Conservation (phyloP, 2,113 vertebrate species). For the Canis aureus region DNA sequence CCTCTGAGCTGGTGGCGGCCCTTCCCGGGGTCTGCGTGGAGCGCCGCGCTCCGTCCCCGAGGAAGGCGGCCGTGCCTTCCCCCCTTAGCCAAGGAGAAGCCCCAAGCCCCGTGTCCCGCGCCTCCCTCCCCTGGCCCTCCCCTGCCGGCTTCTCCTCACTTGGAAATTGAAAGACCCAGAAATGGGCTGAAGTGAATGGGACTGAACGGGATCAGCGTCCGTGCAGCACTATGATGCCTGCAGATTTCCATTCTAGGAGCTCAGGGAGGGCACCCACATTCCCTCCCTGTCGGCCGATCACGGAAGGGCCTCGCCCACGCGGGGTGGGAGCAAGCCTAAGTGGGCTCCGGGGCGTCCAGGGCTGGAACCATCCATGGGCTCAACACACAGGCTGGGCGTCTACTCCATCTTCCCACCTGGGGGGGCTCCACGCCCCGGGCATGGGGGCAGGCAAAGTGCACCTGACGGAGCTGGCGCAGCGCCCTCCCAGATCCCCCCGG, state of each 20-base stretch:
- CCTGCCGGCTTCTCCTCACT: neutral
- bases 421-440: neutral
- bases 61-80: fast-evolving
- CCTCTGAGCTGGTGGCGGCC: neutral
- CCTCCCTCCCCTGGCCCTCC: fast-evolving
- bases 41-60: neutral
- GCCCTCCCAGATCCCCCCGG: fast-evolving
- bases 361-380: neutral
- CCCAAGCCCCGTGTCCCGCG: fast-evolving
- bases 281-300: fast-evolving
- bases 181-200: neutral
- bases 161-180: neutral
- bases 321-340: neutral
- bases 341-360: too few species aligned
- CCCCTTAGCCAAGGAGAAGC: neutral
- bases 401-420: too few species aligned
- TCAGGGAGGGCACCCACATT: neutral
- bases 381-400: neutral
- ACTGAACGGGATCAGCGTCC: fast-evolving
- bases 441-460: fast-evolving
- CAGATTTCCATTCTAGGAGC: neutral
- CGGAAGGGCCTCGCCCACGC: too few species aligned
- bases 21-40: neutral
- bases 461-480: fast-evolving
- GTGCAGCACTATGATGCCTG: fast-evolving